Evolutionary conservation across 1,140 invertebrate species (phyloP), one percentile per base, ranked within the genome.

Genomic region (Eurosta solidaginis): DNA sequence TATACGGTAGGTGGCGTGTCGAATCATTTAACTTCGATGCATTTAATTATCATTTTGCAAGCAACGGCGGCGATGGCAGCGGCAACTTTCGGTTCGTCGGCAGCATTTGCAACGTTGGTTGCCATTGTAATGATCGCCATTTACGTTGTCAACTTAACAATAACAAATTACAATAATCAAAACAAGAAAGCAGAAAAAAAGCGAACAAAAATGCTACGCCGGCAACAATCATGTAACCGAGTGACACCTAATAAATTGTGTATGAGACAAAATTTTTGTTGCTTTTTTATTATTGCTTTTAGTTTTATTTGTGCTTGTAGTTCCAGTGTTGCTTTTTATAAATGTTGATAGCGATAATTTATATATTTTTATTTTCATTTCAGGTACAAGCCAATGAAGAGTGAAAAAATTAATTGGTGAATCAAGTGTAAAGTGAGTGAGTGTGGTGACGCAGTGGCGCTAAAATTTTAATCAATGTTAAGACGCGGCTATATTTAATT

Each of bases 1-100:
- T 63, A 20, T 40, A 63, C 17, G 59, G 14, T 40, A 68, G 59
- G n/a, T 68, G 59, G 1, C 54, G 59, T 68, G 59, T 68, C 59
- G 59, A 68, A 68, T 40, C 59, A 68, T 68, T 68, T 68, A 68
- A 68, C 59, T 68, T 36, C 59, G 40, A 40, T 68, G 59, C 59
- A 68, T 68, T 68, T 68, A 6, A 68, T 68, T 68, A 42, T 36
- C 33, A 36, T 40, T n/a, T 68, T 17, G 25, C 59, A 68, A 68
- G 33, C 59, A 17, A 20, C 40, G 36, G 59, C 40, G 33, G 12
- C 17, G 59, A 7, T 36, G n/a, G 12, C 59, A 40, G 33, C 29
- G 33, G 3, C 29, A 17, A 7, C 27, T 1, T 9, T 6, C 2
- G 33, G 59, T 5, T 36, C 10, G 45, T 47, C 45, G 45, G 45